These are phyloP conservation scores for Isurus oxyrinchus DNA, from an alignment of 2,113 vertebrate species.

Conservation along the genomic window DNA sequence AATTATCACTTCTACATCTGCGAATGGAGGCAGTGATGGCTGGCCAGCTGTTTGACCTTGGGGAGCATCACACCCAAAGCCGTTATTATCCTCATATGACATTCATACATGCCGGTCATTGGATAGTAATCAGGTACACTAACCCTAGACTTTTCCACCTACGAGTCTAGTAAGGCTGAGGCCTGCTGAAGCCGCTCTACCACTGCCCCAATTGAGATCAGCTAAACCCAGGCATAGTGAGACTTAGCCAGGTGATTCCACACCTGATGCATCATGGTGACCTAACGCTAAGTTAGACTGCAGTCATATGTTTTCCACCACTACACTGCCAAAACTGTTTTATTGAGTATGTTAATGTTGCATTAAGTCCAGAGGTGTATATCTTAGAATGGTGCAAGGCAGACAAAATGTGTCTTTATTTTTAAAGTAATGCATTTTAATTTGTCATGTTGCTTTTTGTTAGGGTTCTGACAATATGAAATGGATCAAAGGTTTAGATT, in stretches of 20 bases:
- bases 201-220: neutral
- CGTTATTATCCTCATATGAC: neutral
- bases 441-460: neutral
- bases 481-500: conserved; percentile 54
- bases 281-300: neutral
- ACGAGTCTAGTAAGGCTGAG: neutral
- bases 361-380: neutral
- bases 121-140: neutral
- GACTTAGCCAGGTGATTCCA: neutral
- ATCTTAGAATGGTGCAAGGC: neutral
- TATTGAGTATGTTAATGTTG: neutral
- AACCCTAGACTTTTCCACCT: neutral
- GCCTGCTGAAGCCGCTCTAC: neutral
- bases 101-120: neutral
- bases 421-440: neutral
- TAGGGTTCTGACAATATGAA: conserved; percentile 52
- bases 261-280: neutral
- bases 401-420: neutral
- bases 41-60: neutral
- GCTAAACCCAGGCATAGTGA: neutral
- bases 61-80: neutral
- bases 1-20: neutral
- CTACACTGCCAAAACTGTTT: neutral
- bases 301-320: neutral
- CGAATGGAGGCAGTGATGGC: neutral